Evolutionary conservation across 2,888 invertebrate species (phyloP).

Genomic region (Dasypolia templi): DNA sequence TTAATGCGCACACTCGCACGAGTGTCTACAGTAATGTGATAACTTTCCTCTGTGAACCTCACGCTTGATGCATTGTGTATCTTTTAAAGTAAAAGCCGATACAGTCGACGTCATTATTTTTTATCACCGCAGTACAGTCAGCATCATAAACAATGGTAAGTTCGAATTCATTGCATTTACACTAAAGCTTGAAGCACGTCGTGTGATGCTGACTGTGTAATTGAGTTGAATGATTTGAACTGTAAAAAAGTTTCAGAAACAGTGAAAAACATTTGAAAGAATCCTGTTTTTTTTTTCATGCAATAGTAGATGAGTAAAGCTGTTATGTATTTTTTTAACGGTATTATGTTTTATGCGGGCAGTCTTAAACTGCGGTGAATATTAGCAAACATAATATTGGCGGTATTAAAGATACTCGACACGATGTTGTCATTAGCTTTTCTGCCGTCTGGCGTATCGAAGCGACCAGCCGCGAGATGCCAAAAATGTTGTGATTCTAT

Average conservation of each 20-base stretch:
- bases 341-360: slow-evolving; percentile 37
- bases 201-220: slow-evolving; percentile 59
- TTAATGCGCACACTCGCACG: slow-evolving; percentile 22
- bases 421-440: slow-evolving; percentile 22
- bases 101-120: slow-evolving; percentile 54
- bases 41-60: slow-evolving; percentile 42
- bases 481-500: slow-evolving; percentile 39
- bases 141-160: slow-evolving; percentile 45
- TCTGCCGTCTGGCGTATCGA: slow-evolving; percentile 41
- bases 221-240: slow-evolving; percentile 28
- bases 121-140: slow-evolving; percentile 67
- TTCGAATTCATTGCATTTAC: slow-evolving; percentile 61
- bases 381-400: slow-evolving; percentile 43
- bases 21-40: slow-evolving; percentile 17
- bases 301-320: slow-evolving; percentile 34
- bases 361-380: slow-evolving; percentile 61
- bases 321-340: slow-evolving; percentile 32
- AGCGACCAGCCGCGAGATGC: slow-evolving; percentile 56
- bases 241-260: slow-evolving; percentile 36
- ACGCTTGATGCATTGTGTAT: slow-evolving; percentile 49
- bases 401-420: slow-evolving; percentile 36
- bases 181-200: slow-evolving; percentile 43
- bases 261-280: slow-evolving; percentile 25
- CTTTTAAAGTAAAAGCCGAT: slow-evolving; percentile 51
- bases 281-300: slow-evolving; percentile 24